Conservation (phyloP, 2,797 vertebrate species). For the Gallirallus australis region DNA sequence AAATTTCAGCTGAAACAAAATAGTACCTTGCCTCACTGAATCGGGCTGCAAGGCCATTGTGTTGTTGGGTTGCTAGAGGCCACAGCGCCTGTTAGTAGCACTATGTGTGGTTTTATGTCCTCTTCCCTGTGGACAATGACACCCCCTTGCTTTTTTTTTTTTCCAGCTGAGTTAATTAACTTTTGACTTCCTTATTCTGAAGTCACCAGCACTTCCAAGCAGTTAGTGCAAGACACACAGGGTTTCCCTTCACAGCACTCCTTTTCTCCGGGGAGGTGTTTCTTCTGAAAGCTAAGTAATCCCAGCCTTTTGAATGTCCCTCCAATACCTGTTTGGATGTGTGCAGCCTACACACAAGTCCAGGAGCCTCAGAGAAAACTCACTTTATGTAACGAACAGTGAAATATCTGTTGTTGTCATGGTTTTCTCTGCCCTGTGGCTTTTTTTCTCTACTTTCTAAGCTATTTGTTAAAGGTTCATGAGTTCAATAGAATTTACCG, state of each 20-base stretch:
- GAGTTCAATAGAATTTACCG: background rate
- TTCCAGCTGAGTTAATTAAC: background rate
- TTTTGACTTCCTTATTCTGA: background rate
- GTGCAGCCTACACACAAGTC: background rate
- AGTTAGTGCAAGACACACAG: background rate
- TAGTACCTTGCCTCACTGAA: background rate
- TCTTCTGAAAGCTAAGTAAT: background rate
- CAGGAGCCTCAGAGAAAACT: background rate
- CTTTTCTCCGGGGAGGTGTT: background rate
- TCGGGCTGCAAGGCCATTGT: fast-evolving
- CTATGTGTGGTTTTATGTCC: fast-evolving
- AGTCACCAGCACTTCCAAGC: background rate
- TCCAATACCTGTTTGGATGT: background rate
- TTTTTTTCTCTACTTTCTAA: background rate
- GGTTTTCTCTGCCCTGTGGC: background rate
- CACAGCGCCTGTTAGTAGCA: background rate
- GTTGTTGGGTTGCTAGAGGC: background rate
- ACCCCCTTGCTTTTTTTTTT: background rate
- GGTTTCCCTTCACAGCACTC: background rate
- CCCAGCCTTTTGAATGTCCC: background rate
- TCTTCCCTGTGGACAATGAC: background rate
- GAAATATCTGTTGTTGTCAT: background rate
- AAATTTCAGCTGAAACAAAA: background rate
- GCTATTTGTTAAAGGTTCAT: background rate
- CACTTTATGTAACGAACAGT: fast-evolving